Evolutionary conservation across 1,140 invertebrate genomes (phyloP).

Genomic region (Zaprionus inermis): DNA sequence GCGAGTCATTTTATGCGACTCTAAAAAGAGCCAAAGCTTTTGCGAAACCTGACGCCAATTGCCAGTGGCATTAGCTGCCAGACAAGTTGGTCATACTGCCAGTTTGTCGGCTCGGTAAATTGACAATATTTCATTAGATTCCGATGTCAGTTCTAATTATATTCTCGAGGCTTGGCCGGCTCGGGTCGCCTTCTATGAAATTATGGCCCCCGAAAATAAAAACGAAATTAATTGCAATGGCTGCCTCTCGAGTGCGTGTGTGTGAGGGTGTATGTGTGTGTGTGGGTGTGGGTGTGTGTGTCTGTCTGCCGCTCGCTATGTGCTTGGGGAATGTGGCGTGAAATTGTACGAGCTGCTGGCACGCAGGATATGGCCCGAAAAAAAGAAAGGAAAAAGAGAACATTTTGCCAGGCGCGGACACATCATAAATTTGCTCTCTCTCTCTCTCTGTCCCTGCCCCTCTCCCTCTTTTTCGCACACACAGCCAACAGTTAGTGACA

Average conservation of each 20-base stretch:
- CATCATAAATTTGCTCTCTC: conserved; percentile 55
- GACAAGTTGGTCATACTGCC: not conserved
- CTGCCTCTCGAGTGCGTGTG: not conserved
- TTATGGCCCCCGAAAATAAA: conserved; percentile 51
- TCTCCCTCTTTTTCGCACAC: not conserved
- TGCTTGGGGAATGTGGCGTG: conserved; percentile 1
- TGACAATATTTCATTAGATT: conserved; percentile 40
- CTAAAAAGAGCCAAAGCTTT: not conserved
- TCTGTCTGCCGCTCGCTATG: conserved; percentile 4
- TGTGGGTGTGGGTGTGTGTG: not conserved
- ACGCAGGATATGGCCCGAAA: conserved; percentile 23
- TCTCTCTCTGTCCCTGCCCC: not conserved
- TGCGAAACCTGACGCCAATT: not conserved
- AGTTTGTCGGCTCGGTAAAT: conserved; percentile 15
- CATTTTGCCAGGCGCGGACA: conserved; percentile 31
- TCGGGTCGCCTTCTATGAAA: not conserved
- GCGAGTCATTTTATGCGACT: not conserved
- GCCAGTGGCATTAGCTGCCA: not conserved
- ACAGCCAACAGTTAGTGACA: conserved; percentile 41
- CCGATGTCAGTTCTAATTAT: conserved; percentile 38
- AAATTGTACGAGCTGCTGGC: conserved; percentile 18
- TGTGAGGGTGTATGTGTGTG: conserved; percentile 6
- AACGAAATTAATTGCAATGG: conserved; percentile 51
- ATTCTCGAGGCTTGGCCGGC: conserved; percentile 1
- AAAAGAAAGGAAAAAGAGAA: conserved; percentile 1